phyloP scores from a whole-genome alignment of 2,797 vertebrate species.

The Sebastes taczanowskii region DNA sequence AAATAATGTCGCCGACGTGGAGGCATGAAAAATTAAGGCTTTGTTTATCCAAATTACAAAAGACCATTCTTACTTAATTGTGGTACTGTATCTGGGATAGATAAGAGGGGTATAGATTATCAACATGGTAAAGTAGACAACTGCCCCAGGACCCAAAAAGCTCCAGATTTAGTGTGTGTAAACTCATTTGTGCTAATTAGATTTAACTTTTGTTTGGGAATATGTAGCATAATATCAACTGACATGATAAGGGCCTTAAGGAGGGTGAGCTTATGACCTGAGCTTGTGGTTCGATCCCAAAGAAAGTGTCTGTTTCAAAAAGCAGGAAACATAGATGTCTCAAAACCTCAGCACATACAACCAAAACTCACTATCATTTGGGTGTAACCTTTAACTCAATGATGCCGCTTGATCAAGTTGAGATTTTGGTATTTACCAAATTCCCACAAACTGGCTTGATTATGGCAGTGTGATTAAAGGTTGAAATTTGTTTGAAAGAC shows the following conservation, averaged over 20 bases:
- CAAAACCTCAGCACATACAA: background rate
- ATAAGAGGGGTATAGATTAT: background rate
- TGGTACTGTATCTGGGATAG: background rate
- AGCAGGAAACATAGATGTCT: background rate
- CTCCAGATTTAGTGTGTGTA: background rate
- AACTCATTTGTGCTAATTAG: background rate
- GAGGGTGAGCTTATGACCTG: background rate
- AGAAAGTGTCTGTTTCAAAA: too few relatives aligned
- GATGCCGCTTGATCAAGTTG: constrained; percentile 2
- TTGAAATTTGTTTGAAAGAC: constrained; percentile 13
- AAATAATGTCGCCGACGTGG: background rate
- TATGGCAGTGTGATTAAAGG: constrained; percentile 27
- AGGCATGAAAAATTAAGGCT: background rate
- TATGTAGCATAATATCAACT: background rate
- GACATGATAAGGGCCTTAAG: background rate
- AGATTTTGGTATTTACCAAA: constrained; percentile 38
- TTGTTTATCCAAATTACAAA: background rate
- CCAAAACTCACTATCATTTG: background rate
- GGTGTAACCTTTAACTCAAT: background rate
- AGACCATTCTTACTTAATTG: background rate
- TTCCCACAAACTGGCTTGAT: constrained; percentile 13
- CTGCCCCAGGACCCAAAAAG: background rate
- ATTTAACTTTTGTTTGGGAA: background rate
- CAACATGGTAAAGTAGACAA: background rate
- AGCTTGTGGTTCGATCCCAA: background rate